A percentile compares a stretch with the other conserved stretches of the same genome.
Evolutionary conservation across 2,113 vertebrate genomes (phyloP).

Genomic region (Paramisgurnus dabryanus): DNA sequence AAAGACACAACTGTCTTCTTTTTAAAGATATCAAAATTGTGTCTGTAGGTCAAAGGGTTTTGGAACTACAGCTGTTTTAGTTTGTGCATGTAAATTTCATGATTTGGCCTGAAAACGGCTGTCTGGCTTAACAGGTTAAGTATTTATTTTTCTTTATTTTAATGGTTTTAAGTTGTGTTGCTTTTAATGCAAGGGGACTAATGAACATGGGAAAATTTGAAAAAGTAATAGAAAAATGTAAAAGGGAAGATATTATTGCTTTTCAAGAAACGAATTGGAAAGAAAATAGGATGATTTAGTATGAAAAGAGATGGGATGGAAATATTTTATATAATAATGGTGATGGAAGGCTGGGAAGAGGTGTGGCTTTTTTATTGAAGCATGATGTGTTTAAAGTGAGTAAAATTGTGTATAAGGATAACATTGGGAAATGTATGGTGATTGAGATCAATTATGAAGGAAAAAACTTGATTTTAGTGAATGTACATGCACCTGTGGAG

Average conservation of each 20-base stretch:
- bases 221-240: too few relatives aligned
- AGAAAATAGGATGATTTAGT: neutral
- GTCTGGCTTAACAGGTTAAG: neutral
- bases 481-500: too few relatives aligned
- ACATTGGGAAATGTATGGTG: too few relatives aligned
- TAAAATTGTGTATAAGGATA: neutral
- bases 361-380: neutral
- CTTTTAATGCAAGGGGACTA: neutral
- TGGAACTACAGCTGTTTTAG: too few relatives aligned
- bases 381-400: neutral
- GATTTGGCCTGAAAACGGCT: too few relatives aligned
- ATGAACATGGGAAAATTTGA: neutral
- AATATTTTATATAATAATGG: neutral
- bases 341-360: neutral
- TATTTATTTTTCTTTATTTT: neutral
- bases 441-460: too few relatives aligned
- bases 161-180: neutral
- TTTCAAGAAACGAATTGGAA: neutral
- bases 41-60: too few relatives aligned
- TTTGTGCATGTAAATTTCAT: neutral
- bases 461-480: too few relatives aligned
- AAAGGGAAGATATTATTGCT: too few relatives aligned
- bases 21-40: too few relatives aligned
- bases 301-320: neutral
- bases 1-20: too few relatives aligned